Base-by-base conservation (phyloP, 2,113 vertebrate species). In the Pterocles burchelli region DNA sequence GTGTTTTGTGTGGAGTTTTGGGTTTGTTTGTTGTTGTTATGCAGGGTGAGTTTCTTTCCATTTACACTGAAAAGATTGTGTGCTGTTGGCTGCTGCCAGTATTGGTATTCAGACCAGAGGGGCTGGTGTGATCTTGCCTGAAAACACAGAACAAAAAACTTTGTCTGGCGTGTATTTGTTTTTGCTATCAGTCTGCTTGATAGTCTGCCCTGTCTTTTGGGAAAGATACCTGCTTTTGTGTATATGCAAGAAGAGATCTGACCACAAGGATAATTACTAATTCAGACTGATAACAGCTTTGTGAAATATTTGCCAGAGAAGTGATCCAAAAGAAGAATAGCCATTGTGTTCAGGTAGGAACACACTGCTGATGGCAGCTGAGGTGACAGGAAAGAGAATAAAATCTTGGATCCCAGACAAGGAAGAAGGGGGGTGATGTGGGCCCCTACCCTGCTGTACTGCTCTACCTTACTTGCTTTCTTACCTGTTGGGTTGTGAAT, bases 271-370 rank as follows among this genome's bases (percentile, higher is more conserved):
- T 80, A 34, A 55, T 74, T 62, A 71, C 2, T 9, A 48, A 63
- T 81, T 63, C 76, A 74, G 55, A 20, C 55, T 66, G 76, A 63
- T 91, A 96, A 71, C 63, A 63, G 24, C 51, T 29, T 58, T 55
- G 72, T 55, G 41, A 87, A 94, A 77, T 88, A 73, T 91, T 96
- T 95, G 94, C 43, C 88, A 90, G 85, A 91, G 51, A 94, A 96
- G 91, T 95, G 13, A 74, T 43, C 18, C 0, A 0, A 52, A 75
- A 63, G 67, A 91, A 85, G 18, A 31, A 57, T 29, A 57, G 45
- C 28, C 9, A 0, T 51, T 74, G 49, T 46, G 17, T 88, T 88
- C 7, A 1, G 54, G 29, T 49, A 34, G 36, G 62, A 82, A 15
- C 33, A 31, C 0, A 0, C 34, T 86, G 77, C 49, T 94, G 55